phyloP scores from a whole-genome alignment of 2,888 invertebrate genomes.

The Schizaphis graminum region DNA sequence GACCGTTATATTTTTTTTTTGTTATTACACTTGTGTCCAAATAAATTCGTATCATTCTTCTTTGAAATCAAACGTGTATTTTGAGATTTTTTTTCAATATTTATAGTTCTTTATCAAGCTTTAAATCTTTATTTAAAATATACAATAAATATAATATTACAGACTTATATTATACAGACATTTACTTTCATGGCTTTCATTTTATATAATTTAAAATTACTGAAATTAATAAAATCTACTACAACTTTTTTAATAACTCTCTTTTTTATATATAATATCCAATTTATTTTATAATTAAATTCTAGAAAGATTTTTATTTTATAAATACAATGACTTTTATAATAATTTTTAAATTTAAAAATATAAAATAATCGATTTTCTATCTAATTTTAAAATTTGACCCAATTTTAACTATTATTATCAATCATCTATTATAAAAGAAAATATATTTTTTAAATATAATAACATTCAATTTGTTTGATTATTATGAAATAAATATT shows the following conservation, averaged over 20 bases:
- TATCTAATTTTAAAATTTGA: neutral
- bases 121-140: neutral
- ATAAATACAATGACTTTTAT: neutral
- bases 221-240: neutral
- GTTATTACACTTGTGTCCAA: neutral
- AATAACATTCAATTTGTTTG: neutral
- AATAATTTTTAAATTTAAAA: neutral
- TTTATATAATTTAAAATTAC: neutral
- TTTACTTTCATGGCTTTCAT: neutral
- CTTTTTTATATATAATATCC: neutral
- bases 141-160: neutral
- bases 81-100: neutral
- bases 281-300: neutral
- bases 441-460: neutral
- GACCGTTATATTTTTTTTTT: neutral
- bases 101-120: neutral
- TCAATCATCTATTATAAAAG: neutral
- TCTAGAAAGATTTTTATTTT: neutral
- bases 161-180: neutral
- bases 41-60: neutral
- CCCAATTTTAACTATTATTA: neutral
- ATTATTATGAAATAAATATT: neutral
- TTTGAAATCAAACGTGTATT: neutral
- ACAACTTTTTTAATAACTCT: neutral
- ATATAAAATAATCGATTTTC: neutral